Evolutionary conservation across 2,797 vertebrate species (phyloP).

Genomic region (Falco naumanni): DNA sequence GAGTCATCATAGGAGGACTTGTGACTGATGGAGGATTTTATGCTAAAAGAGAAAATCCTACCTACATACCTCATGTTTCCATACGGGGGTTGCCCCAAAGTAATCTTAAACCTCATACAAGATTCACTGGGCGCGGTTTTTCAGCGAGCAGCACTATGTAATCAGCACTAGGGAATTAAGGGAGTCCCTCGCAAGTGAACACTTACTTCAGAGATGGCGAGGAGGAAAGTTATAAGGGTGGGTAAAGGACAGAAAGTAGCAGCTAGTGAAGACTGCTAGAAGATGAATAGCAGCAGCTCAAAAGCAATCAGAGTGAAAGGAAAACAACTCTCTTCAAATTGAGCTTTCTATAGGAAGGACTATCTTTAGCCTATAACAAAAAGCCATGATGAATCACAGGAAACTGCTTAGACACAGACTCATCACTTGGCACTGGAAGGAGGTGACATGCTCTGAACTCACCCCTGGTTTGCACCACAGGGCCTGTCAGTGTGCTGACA

Average conservation of each 20-base stretch:
- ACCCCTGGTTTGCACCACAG: not conserved
- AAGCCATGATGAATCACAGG: slow-evolving; percentile 37
- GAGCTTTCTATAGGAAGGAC: not conserved
- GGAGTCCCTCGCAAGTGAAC: not conserved
- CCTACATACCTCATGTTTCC: not conserved
- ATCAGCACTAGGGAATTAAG: not conserved
- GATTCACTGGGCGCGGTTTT: not conserved
- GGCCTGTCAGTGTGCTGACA: not conserved
- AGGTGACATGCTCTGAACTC: not conserved
- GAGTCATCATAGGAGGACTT: not conserved
- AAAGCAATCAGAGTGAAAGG: not conserved
- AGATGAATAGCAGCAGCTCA: not conserved
- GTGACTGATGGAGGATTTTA: not conserved
- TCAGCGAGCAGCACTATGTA: not conserved
- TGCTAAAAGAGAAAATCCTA: not conserved
- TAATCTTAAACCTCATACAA: not conserved
- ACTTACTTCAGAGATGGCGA: not conserved
- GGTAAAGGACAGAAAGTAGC: not conserved
- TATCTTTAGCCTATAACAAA: slow-evolving; percentile 4
- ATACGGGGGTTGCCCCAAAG: not conserved
- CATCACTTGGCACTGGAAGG: not conserved
- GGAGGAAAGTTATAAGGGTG: not conserved
- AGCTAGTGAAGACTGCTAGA: not conserved
- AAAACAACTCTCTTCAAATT: not conserved
- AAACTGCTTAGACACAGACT: slow-evolving; percentile 28